These are phyloP conservation scores for Varroa destructor DNA, from an alignment of 1,140 invertebrate species.

Conservation along the genomic window DNA sequence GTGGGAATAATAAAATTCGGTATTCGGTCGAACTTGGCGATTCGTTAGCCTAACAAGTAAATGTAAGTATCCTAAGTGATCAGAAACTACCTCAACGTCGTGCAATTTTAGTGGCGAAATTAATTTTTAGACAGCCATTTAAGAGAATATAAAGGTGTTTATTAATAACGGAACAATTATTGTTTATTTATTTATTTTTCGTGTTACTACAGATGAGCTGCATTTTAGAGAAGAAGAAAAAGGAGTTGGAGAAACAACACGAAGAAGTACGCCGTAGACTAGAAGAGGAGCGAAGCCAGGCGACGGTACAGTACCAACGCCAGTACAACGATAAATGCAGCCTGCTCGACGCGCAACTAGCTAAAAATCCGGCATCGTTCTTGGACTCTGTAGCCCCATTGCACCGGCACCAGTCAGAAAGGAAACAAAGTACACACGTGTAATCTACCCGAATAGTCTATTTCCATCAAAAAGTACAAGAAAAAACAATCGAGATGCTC, in stretches of 20 bases:
- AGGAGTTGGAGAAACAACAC: slow-evolving; percentile 36
- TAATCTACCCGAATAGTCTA: neutral
- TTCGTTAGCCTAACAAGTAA: too few relatives aligned
- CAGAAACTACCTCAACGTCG: too few relatives aligned
- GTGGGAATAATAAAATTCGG: too few relatives aligned
- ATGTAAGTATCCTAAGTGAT: too few relatives aligned
- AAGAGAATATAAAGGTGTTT: too few relatives aligned
- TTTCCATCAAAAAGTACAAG: too few relatives aligned
- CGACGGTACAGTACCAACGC: slow-evolving; percentile 7
- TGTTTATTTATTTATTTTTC: too few relatives aligned
- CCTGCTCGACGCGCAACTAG: slow-evolving; percentile 9
- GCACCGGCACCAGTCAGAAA: slow-evolving; percentile 21
- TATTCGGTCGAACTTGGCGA: too few relatives aligned
- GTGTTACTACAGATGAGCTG: slow-evolving; percentile 35
- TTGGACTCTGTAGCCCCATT: slow-evolving; percentile 4
- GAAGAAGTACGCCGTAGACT: slow-evolving; percentile 36
- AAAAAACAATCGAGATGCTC: too few relatives aligned
- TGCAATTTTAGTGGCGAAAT: too few relatives aligned
- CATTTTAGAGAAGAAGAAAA: slow-evolving; percentile 36
- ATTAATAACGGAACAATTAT: too few relatives aligned
- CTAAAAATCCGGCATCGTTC: slow-evolving; percentile 24
- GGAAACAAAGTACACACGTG: slow-evolving; percentile 24
- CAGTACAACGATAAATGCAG: slow-evolving; percentile 27
- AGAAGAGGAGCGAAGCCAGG: slow-evolving; percentile 36
- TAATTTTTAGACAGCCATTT: too few relatives aligned